phyloP scores from a whole-genome alignment of 1,140 invertebrate genomes.

The Meteorus sp. region DNA sequence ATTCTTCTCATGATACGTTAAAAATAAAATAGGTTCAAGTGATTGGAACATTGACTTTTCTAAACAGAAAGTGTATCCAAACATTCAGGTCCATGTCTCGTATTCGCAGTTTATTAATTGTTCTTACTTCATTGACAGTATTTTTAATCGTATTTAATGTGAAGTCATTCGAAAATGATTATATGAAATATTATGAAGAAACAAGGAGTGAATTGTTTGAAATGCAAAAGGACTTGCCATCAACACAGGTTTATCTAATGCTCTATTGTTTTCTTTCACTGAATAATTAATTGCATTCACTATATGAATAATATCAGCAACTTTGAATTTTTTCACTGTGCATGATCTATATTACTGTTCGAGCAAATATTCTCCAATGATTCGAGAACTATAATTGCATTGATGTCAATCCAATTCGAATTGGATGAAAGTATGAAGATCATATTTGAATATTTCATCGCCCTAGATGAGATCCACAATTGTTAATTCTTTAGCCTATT shows the following conservation, averaged over 20 bases:
- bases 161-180: background rate
- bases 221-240: too few species aligned
- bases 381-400: background rate
- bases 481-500: too few species aligned
- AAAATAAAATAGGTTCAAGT: background rate
- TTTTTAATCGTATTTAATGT: conserved; percentile 13
- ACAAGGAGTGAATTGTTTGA: background rate
- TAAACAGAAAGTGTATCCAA: conserved; percentile 20
- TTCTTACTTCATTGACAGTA: conserved; percentile 1
- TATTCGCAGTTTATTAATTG: conserved; percentile 28
- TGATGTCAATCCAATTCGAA: background rate
- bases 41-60: background rate
- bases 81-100: conserved; percentile 18
- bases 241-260: too few species aligned
- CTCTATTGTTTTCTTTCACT: too few species aligned
- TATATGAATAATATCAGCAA: too few species aligned
- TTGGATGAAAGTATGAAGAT: too few species aligned
- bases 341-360: too few species aligned
- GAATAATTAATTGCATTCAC: too few species aligned
- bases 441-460: too few species aligned
- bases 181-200: background rate
- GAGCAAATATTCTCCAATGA: too few species aligned
- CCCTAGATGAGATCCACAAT: too few species aligned
- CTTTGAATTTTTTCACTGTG: too few species aligned
- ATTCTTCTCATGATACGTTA: background rate